These are phyloP conservation scores for Ptychodera flava DNA, from an alignment of 35 echinoderm and acorn worm species.

Conservation along the genomic window DNA sequence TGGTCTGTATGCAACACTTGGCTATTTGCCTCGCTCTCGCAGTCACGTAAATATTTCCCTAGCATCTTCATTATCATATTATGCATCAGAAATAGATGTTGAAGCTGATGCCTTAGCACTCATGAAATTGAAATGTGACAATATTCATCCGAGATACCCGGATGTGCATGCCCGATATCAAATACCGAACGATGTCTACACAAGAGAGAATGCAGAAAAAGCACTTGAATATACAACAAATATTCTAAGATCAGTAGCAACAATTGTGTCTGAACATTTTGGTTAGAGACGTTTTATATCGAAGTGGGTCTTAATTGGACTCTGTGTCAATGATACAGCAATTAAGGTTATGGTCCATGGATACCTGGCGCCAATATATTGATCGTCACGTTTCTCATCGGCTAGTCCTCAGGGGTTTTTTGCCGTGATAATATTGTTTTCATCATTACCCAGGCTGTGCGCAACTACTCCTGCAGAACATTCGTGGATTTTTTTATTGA, in stretches of 20 bases:
- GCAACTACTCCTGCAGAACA: no score
- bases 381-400: no score
- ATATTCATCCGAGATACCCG: background rate
- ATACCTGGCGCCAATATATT: no score
- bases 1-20: background rate
- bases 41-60: background rate
- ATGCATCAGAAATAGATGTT: background rate
- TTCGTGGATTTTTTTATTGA: no score
- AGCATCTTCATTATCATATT: background rate
- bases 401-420: no score
- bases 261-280: background rate
- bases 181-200: background rate
- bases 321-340: no score
- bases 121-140: background rate
- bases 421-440: no score
- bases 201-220: background rate
- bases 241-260: background rate
- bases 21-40: background rate
- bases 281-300: no score
- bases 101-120: background rate
- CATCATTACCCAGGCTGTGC: no score
- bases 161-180: background rate
- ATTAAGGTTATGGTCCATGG: no score
- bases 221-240: background rate
- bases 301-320: no score